phyloP scores from a whole-genome alignment of 1,140 invertebrate species.

The Trichomalopsis sarcophagae region DNA sequence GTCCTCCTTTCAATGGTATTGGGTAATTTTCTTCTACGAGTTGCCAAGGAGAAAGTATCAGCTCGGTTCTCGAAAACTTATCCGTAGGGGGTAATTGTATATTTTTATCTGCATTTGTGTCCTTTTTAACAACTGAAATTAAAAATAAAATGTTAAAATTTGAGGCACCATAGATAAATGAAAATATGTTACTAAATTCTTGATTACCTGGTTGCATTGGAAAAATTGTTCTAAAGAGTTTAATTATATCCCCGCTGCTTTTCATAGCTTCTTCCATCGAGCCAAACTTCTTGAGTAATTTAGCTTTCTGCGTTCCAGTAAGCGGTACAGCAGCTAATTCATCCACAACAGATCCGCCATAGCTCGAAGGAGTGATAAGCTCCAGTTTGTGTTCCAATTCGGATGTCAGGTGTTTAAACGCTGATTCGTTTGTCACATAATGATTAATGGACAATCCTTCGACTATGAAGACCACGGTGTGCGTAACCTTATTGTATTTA shows the following conservation, averaged over 20 bases:
- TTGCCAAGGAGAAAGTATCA: conserved; percentile 88
- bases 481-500: conserved; percentile 79
- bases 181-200: background rate
- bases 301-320: conserved; percentile 80
- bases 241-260: conserved; percentile 80
- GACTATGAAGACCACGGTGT: conserved; percentile 84
- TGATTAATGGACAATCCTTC: conserved; percentile 86
- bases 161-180: background rate
- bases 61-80: conserved; percentile 85
- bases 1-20: conserved; percentile 81
- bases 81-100: conserved; percentile 75
- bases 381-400: conserved; percentile 82
- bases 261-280: conserved; percentile 81
- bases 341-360: conserved; percentile 83
- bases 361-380: conserved; percentile 82
- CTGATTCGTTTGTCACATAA: conserved; percentile 80
- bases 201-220: conserved; percentile 73
- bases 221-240: conserved; percentile 81
- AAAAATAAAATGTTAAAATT: conserved; percentile 18
- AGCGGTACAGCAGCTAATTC: conserved; percentile 86
- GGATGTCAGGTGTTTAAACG: conserved; percentile 77
- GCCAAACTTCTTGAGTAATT: conserved; percentile 80
- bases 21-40: conserved; percentile 93
- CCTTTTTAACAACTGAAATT: background rate
- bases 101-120: conserved; percentile 30